phyloP scores from a whole-genome alignment of 2,888 invertebrate genomes.

The Cistogaster globosa region DNA sequence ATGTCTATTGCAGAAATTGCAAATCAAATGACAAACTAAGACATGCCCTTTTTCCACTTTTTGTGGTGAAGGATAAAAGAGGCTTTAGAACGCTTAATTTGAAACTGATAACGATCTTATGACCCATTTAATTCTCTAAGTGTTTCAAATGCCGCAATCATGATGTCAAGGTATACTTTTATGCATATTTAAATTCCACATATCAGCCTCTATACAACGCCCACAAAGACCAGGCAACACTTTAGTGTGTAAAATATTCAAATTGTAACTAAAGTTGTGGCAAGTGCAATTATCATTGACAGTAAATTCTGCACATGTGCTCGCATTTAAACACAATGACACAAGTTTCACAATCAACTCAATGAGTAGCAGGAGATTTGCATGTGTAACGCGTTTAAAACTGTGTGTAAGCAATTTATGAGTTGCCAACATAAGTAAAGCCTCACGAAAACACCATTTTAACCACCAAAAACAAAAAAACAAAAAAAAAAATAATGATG shows the following conservation, averaged over 20 bases:
- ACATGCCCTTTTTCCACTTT: too few relatives aligned
- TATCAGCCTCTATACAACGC: slow-evolving; percentile 2
- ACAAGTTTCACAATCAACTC: slow-evolving; percentile 42
- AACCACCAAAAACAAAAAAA: too few relatives aligned
- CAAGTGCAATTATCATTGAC: slow-evolving; percentile 48
- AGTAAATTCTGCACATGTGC: slow-evolving; percentile 15
- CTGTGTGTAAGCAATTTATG: slow-evolving; percentile 59
- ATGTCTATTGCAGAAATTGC: too few relatives aligned
- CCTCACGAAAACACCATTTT: background rate
- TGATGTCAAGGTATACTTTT: slow-evolving; percentile 59
- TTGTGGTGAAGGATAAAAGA: too few relatives aligned
- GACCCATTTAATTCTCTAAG: slow-evolving; percentile 2
- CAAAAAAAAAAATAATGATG: slow-evolving; percentile 5
- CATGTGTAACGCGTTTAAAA: slow-evolving; percentile 5
- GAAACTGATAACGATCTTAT: background rate
- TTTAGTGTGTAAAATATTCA: slow-evolving; percentile 17
- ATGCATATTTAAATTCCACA: slow-evolving; percentile 62
- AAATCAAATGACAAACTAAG: too few relatives aligned
- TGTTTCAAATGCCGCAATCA: slow-evolving; percentile 3
- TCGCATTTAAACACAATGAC: slow-evolving; percentile 23
- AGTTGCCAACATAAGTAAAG: slow-evolving; percentile 61
- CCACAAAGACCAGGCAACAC: slow-evolving; percentile 25
- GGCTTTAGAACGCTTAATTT: too few relatives aligned
- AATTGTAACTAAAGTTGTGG: slow-evolving; percentile 45
- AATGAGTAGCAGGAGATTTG: slow-evolving; percentile 5